These are phyloP conservation scores for Micrastur ruficollis DNA, from an alignment of 2,797 vertebrate genomes.

Conservation along the genomic window DNA sequence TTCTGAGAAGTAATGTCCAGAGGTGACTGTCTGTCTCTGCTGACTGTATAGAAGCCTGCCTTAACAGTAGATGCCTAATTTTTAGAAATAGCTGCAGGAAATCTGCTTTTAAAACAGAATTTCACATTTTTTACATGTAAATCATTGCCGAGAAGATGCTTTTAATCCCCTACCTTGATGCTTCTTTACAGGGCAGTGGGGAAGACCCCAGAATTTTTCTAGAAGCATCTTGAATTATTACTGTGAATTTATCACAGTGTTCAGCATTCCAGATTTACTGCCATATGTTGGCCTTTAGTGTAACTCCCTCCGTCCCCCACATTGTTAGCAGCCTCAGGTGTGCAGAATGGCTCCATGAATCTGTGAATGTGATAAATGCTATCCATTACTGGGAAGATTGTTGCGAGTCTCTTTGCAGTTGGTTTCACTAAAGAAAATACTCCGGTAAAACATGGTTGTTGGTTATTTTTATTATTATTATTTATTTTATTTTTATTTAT, in stretches of 20 bases:
- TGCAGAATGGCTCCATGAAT: neutral
- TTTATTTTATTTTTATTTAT: neutral
- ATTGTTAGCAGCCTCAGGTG: constrained; percentile 40
- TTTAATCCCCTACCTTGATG: neutral
- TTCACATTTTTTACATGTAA: neutral
- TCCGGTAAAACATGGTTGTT: neutral
- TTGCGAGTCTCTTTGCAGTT: neutral
- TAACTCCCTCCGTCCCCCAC: neutral
- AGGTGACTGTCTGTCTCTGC: neutral
- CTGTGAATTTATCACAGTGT: constrained; percentile 2
- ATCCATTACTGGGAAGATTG: neutral
- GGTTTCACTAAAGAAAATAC: constrained; percentile 3
- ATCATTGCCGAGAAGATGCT: neutral
- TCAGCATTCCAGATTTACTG: constrained; percentile 51
- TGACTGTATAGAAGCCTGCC: neutral
- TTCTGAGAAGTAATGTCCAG: neutral
- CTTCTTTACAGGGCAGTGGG: neutral
- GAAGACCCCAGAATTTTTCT: neutral
- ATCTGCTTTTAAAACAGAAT: neutral
- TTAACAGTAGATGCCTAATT: neutral
- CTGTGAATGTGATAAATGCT: constrained; percentile 41
- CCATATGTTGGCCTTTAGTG: constrained; percentile 38
- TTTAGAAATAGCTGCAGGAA: neutral
- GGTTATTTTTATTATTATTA: no score
- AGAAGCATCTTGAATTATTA: constrained; percentile 13